These are phyloP conservation scores for Falco cherrug DNA, from an alignment of 2,797 vertebrate species.

Conservation along the genomic window DNA sequence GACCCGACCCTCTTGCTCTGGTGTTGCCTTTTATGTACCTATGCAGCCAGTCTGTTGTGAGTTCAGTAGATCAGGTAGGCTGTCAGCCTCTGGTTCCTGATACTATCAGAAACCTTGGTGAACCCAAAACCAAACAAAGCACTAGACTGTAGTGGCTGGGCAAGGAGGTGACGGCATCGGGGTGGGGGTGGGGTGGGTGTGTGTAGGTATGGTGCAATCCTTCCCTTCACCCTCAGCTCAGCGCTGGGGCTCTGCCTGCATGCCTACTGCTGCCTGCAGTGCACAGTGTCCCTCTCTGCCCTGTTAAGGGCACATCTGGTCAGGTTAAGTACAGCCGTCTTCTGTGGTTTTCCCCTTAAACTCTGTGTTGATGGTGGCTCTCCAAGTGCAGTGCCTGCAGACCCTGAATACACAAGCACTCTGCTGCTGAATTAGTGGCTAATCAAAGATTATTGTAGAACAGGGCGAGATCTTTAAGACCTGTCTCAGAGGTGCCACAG, in stretches of 20 bases:
- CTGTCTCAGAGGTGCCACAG: constrained; percentile 38
- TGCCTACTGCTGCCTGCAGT: background rate
- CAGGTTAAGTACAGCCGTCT: background rate
- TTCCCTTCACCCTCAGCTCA: background rate
- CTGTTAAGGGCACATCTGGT: background rate
- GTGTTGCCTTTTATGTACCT: background rate
- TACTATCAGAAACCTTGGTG: background rate
- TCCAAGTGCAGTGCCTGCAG: constrained; percentile 1
- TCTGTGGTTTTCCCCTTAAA: background rate
- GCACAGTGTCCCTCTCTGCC: background rate
- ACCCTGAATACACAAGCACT: constrained; percentile 3
- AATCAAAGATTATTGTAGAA: constrained; percentile 56
- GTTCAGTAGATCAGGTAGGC: background rate
- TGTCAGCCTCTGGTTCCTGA: background rate
- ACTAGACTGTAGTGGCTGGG: background rate
- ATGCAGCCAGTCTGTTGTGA: background rate
- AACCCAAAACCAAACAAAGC: fast-evolving
- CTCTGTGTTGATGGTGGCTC: background rate
- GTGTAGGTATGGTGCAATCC: background rate
- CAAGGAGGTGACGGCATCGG: background rate
- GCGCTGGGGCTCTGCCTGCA: background rate
- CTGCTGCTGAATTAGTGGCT: constrained; percentile 51
- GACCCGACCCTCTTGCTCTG: background rate
- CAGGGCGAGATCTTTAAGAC: constrained; percentile 24
- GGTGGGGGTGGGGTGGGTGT: too few species aligned